These are phyloP conservation scores for Eristalinus aeneus DNA, from an alignment of 2,888 invertebrate genomes.

Conservation along the genomic window DNA sequence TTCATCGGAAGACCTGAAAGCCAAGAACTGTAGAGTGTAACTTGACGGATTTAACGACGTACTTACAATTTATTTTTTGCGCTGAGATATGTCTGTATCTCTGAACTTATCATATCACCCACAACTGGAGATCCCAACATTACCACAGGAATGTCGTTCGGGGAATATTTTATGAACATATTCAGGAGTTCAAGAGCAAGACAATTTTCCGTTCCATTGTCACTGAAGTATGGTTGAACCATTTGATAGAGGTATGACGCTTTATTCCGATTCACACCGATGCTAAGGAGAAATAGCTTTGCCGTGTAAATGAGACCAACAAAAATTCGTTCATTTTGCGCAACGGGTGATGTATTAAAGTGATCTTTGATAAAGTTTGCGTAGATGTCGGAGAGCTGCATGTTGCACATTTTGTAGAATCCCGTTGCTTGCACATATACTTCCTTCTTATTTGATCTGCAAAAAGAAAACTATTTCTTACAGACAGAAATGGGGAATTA, in stretches of 20 bases:
- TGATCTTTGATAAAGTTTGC: conserved; percentile 76
- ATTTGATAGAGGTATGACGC: conserved; percentile 77
- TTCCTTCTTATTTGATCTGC: conserved; percentile 78
- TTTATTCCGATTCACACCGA: conserved; percentile 77
- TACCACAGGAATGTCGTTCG: conserved; percentile 77
- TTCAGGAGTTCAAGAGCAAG: conserved; percentile 78
- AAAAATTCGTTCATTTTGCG: conserved; percentile 51
- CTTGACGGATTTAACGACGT: not conserved
- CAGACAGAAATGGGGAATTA: not conserved
- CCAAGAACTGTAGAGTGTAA: not conserved
- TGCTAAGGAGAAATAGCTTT: conserved; percentile 76
- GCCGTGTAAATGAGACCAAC: conserved; percentile 78
- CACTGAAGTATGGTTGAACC: conserved; percentile 76
- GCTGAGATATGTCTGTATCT: conserved; percentile 77
- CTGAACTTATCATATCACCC: conserved; percentile 77
- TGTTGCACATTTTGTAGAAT: conserved; percentile 80
- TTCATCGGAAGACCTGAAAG: conserved; percentile 76
- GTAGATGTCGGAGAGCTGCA: conserved; percentile 76
- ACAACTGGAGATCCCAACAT: conserved; percentile 78
- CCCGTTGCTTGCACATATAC: conserved; percentile 79
- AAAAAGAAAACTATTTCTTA: too few species aligned
- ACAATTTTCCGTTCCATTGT: conserved; percentile 75
- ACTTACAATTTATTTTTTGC: conserved; percentile 76
- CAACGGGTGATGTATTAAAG: not conserved
- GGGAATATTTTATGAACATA: conserved; percentile 78